Conservation (phyloP, 2,797 vertebrate genomes). For the Neoniphon sammara region DNA sequence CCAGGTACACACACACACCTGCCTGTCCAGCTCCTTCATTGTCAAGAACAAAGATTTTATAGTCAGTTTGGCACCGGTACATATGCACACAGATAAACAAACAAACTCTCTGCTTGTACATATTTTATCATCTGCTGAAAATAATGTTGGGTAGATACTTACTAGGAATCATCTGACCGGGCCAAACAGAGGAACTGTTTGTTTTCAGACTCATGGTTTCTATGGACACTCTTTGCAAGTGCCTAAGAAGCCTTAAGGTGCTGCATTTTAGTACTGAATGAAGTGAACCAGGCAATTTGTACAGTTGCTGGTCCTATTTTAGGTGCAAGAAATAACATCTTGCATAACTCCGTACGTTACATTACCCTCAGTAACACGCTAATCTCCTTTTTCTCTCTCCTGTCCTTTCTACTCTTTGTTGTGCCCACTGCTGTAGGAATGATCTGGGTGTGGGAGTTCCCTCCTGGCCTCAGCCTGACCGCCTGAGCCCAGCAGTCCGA, state of each 20-base stretch:
- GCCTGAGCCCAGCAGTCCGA: constrained; percentile 75
- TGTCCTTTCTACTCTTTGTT: not conserved
- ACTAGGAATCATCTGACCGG: constrained; percentile 42
- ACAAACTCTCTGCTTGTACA: constrained; percentile 1
- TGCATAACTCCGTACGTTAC: not conserved
- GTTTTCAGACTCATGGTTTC: constrained; percentile 56
- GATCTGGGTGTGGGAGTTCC: constrained; percentile 81
- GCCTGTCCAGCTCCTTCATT: not conserved
- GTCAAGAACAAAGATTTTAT: not conserved
- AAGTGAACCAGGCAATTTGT: constrained; percentile 4
- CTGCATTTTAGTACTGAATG: constrained; percentile 5
- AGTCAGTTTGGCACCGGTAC: not conserved
- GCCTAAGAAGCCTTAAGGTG: not conserved
- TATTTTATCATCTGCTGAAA: constrained; percentile 8
- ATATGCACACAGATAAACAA: constrained; percentile 4
- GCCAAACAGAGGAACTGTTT: constrained; percentile 49
- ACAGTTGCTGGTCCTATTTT: constrained; percentile 26
- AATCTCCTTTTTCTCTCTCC: not conserved
- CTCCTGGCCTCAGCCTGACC: constrained; percentile 80
- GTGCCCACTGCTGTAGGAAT: constrained; percentile 74
- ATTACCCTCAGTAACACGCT: not conserved
- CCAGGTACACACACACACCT: constrained; percentile 69
- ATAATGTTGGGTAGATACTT: constrained; percentile 11
- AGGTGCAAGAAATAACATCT: constrained; percentile 18
- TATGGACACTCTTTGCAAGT: constrained; percentile 19